Evolutionary conservation across 35 echinoderm and acorn worm species (phyloP).

Genomic region (Diadema setosum): DNA sequence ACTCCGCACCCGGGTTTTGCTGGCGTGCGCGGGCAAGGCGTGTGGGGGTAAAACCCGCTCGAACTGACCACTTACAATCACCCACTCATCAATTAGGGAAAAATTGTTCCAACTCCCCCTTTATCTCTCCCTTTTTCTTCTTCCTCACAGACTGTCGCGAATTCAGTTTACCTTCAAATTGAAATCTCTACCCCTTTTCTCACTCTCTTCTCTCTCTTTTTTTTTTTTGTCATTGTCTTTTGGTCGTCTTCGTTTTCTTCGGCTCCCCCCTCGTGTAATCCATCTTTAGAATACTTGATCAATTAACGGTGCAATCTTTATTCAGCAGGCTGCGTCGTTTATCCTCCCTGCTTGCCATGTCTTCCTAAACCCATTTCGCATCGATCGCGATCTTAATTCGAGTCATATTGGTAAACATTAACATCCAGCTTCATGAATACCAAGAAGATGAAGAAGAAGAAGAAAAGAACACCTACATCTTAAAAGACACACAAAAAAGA

Average conservation of each 20-base stretch:
- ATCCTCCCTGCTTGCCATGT: not conserved
- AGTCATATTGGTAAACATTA: not conserved
- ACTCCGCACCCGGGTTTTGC: not conserved
- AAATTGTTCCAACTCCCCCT: not conserved
- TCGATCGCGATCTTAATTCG: not conserved
- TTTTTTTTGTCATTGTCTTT: too few species aligned
- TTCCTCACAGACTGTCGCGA: too few species aligned
- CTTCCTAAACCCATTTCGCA: not conserved
- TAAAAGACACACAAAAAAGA: too few species aligned
- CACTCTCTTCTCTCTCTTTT: too few species aligned
- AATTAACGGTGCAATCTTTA: conserved; percentile 3
- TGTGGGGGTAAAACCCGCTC: not conserved
- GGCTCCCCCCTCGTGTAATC: not conserved
- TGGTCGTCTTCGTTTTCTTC: not conserved
- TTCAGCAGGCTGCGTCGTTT: conserved; percentile 1
- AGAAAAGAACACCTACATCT: too few species aligned
- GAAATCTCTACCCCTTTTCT: too few species aligned
- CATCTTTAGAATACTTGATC: conserved; percentile 3
- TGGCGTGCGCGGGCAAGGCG: not conserved
- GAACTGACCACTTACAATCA: conserved; percentile 19
- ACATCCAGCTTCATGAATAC: not conserved
- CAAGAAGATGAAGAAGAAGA: too few species aligned
- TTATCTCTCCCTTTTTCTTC: too few species aligned
- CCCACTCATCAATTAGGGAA: not conserved
- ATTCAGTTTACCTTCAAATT: too few species aligned